Evolutionary conservation across 2,888 invertebrate species (phyloP), one percentile per base, ranked within the genome.

Genomic region (Drosophila tripunctata): DNA sequence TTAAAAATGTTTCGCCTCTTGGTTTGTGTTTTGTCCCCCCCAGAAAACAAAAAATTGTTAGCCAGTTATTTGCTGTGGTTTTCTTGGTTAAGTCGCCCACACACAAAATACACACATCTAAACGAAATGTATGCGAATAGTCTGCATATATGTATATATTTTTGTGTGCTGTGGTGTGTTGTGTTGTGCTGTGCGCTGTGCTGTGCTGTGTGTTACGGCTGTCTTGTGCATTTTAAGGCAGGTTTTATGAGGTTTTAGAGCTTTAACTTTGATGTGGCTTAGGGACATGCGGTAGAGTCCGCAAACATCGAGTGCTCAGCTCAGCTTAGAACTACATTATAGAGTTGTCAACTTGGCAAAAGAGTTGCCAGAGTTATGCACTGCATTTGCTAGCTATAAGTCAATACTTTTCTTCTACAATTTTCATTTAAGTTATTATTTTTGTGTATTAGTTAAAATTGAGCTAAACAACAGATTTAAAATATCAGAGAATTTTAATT

Each of bases 221-320:
- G 51, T 52, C 57, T 56, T 70, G 56, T 57, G 62, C 36, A 65
- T 67, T 70, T 70, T 65, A 61, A 40, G 67, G 62, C 38, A 35
- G 57, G 41, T 36, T 58, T 67, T 48, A 52, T 27, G 48, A 52
- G 56, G 55, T 58, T 71, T 73, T 61, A 35, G 33, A 60, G 72
- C 44, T 65, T 61, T 70, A 70, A 60, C 74, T 76, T 77, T 76
- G 73, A 77, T 76, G 76, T 73, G 77, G 73, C 73, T 57, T 58
- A 61, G 70, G 33, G 33, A 43, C 47, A 50, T 52, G 60, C 22
- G 52, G 56, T 51, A 35, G 36, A 47, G 31, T 30, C 57, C 40
- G 54, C 50, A 56, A 61, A 57, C 27, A 6, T 41, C 19, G 12
- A 51, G 54, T 51, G 48, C 40, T 24, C n/a, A 35, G 31, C 8